Conservation (phyloP, 2,113 vertebrate species). For the Xiphophorus hellerii region DNA sequence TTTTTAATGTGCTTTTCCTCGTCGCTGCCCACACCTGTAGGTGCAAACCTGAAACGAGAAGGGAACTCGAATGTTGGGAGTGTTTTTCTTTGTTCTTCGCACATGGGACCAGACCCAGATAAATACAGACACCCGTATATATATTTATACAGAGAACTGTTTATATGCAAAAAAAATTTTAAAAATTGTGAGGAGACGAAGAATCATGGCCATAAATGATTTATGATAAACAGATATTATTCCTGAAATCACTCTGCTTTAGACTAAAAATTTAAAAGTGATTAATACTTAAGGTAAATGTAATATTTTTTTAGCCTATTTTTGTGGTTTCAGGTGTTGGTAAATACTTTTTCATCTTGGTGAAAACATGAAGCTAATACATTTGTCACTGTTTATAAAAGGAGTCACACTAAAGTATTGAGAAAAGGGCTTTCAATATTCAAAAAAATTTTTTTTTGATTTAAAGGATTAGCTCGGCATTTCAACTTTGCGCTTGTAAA, state of each 20-base stretch:
- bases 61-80: constrained; percentile 64
- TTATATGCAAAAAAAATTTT: constrained; percentile 20
- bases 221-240: constrained; percentile 2
- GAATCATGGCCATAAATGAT: not conserved
- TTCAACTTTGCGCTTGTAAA: not conserved
- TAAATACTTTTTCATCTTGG: constrained; percentile 45
- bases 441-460: constrained; percentile 2
- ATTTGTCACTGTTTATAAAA: constrained; percentile 35
- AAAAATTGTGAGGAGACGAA: not conserved
- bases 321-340: constrained; percentile 55
- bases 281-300: constrained; percentile 39
- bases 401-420: constrained; percentile 62
- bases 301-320: constrained; percentile 38
- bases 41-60: constrained; percentile 53
- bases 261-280: constrained; percentile 31
- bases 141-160: constrained; percentile 34
- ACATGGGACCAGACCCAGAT: constrained; percentile 58
- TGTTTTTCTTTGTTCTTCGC: constrained; percentile 17
- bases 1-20: constrained; percentile 87
- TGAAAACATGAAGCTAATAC: constrained; percentile 43
- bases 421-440: constrained; percentile 25
- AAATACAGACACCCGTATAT: constrained; percentile 21
- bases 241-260: constrained; percentile 4
- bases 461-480: constrained; percentile 6
- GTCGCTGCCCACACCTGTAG: constrained; percentile 81